A percentile compares a stretch with the other conserved stretches of the same genome.
Evolutionary conservation across 2,888 invertebrate genomes (phyloP).

Genomic region (Microplitis manilae): DNA sequence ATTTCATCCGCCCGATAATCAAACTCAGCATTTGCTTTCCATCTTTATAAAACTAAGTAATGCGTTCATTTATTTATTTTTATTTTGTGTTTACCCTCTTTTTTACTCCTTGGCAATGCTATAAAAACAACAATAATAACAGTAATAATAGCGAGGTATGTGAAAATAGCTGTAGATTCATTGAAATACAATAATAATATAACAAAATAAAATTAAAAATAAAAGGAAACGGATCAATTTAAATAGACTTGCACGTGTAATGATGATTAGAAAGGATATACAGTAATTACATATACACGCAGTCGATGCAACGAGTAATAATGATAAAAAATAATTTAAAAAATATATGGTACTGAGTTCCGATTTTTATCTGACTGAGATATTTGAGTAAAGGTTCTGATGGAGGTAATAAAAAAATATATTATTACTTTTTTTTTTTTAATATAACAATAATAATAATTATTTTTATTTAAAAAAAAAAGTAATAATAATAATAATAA

Average conservation of each 20-base stretch:
- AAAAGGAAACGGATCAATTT: background rate
- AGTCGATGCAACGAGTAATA: background rate
- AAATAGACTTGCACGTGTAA: background rate
- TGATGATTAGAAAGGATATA: background rate
- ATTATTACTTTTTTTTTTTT: too few species aligned
- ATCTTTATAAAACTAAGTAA: slow-evolving; percentile 30
- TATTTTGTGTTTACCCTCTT: too few species aligned
- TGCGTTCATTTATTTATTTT: too few species aligned
- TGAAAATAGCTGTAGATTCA: background rate
- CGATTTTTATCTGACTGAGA: background rate
- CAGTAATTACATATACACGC: background rate
- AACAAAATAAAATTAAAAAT: too few species aligned
- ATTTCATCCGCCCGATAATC: slow-evolving; percentile 36
- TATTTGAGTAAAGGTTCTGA: background rate
- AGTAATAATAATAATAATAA: too few species aligned
- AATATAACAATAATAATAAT: too few species aligned
- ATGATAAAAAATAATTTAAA: background rate
- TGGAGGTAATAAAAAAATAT: background rate
- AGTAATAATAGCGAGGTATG: background rate
- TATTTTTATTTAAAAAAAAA: too few species aligned
- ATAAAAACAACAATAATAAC: too few species aligned
- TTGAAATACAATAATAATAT: background rate
- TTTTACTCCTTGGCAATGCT: too few species aligned
- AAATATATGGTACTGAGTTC: background rate
- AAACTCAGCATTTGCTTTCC: slow-evolving; percentile 24